These are phyloP conservation scores for Drosophila nebulosa DNA, from an alignment of 1,140 invertebrate genomes.

Conservation along the genomic window DNA sequence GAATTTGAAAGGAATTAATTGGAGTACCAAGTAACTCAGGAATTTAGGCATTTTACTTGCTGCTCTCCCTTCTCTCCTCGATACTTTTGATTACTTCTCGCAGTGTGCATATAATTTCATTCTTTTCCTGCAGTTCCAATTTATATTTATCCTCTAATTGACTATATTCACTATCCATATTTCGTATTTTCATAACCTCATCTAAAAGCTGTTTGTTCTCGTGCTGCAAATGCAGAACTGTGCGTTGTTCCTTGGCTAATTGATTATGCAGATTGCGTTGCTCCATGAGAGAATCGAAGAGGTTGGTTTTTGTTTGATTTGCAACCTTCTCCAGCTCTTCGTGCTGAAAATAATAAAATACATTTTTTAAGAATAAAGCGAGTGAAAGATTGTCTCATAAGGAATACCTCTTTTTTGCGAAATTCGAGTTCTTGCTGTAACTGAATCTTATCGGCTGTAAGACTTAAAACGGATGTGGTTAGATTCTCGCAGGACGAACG, in stretches of 20 bases:
- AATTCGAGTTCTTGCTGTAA: constrained; percentile 24
- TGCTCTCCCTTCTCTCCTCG: background rate
- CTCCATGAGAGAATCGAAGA: constrained; percentile 36
- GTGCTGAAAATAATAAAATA: background rate
- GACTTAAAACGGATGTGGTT: constrained; percentile 15
- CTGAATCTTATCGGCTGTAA: constrained; percentile 38
- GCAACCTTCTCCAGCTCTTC: constrained; percentile 22
- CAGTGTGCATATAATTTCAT: background rate
- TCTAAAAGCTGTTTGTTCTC: constrained; percentile 33
- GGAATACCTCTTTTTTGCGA: constrained; percentile 19
- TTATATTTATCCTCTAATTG: background rate
- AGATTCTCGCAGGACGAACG: constrained; percentile 42
- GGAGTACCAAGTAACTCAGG: too few relatives aligned
- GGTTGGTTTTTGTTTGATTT: constrained; percentile 27
- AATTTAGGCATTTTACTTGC: constrained; percentile 2
- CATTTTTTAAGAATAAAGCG: too few relatives aligned
- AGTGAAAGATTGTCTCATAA: background rate
- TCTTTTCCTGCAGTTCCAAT: constrained; percentile 17
- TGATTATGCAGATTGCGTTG: constrained; percentile 26
- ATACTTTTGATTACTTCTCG: background rate
- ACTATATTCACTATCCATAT: background rate
- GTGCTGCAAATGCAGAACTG: background rate
- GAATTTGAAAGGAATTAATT: background rate
- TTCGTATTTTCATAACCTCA: constrained; percentile 13
- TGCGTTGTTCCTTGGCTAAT: constrained; percentile 32